A percentile compares a stretch with the other conserved stretches of the same genome.
These are phyloP conservation scores for Cephalopterus ornatus DNA, from an alignment of 2,113 vertebrate species.

Conservation along the genomic window DNA sequence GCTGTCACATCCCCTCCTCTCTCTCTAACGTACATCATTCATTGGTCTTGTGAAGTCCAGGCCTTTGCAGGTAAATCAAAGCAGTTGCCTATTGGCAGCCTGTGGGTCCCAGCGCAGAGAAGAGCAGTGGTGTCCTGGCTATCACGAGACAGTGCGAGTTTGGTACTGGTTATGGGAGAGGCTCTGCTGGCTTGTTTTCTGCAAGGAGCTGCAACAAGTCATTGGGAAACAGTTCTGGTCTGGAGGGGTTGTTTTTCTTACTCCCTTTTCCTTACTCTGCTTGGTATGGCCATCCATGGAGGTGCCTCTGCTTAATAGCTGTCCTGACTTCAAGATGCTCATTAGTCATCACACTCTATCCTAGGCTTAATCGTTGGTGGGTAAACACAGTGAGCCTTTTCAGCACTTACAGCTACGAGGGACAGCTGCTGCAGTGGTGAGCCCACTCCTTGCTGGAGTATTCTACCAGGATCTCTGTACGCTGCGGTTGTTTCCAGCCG, in stretches of 20 bases:
- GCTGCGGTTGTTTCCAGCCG: neutral
- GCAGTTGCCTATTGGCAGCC: accelerated
- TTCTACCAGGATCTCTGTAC: neutral
- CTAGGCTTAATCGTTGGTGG: neutral
- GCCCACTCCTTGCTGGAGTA: neutral
- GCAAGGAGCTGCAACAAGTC: neutral
- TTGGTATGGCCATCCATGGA: neutral
- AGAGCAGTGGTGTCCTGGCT: neutral
- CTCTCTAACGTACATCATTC: neutral
- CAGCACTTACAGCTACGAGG: neutral
- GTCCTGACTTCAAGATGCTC: neutral
- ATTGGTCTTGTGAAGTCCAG: neutral
- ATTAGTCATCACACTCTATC: neutral
- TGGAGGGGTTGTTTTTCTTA: neutral
- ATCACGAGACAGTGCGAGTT: neutral
- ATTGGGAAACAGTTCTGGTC: neutral
- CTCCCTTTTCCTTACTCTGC: too few species aligned
- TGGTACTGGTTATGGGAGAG: neutral
- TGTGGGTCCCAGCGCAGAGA: neutral
- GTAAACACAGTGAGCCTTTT: neutral
- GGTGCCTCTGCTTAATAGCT: neutral
- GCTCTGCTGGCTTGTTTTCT: neutral
- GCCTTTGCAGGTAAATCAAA: accelerated
- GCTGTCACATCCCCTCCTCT: neutral
- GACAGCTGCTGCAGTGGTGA: neutral